Evolutionary conservation across 2,888 invertebrate species (phyloP).

Genomic region (Clunio marinus): DNA sequence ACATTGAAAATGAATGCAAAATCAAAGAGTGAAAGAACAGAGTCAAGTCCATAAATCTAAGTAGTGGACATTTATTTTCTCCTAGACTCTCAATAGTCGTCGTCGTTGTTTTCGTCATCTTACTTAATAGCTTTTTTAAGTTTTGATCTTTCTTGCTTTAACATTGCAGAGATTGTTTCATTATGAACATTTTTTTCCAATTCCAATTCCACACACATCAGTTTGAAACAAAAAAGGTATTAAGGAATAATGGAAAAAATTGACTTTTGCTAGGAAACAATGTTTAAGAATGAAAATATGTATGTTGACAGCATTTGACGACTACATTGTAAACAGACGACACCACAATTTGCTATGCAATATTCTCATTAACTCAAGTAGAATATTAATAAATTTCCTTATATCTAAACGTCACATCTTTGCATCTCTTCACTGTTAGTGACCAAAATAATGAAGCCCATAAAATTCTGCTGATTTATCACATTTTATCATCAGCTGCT

Average conservation of each 20-base stretch:
- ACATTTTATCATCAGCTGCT: neutral
- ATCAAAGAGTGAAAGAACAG: neutral
- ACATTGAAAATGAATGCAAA: neutral
- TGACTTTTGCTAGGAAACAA: neutral
- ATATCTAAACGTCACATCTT: neutral
- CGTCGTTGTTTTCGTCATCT: neutral
- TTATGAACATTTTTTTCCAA: neutral
- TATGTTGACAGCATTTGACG: neutral
- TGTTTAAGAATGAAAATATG: neutral
- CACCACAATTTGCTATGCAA: neutral
- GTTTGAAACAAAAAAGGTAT: neutral
- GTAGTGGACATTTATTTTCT: neutral
- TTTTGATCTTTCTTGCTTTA: neutral
- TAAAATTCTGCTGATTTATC: neutral
- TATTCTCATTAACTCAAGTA: neutral
- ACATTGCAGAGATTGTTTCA: neutral
- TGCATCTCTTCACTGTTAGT: too few relatives aligned
- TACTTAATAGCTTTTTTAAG: too few relatives aligned
- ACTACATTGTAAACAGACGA: neutral
- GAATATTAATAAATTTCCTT: neutral
- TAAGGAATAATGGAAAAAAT: neutral
- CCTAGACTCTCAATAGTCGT: neutral
- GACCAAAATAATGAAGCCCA: too few relatives aligned
- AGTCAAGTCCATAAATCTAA: neutral
- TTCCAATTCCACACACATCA: neutral